phyloP scores from a whole-genome alignment of 30 jellyfish, hydroid and myxozoan genomes.

The Aurelia aurita complex sp. Pacific region DNA sequence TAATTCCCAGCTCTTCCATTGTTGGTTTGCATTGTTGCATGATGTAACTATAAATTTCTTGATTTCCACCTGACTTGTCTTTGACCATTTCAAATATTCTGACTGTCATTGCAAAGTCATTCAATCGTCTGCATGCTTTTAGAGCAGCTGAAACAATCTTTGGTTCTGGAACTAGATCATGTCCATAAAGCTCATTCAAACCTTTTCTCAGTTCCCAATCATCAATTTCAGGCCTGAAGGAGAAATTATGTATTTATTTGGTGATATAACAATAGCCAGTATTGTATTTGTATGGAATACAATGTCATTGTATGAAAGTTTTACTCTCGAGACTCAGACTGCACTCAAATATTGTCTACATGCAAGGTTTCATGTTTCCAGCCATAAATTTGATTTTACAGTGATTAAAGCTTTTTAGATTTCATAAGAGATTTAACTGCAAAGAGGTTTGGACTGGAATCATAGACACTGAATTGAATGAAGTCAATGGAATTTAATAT shows the following conservation, averaged over 20 bases:
- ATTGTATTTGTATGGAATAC: no score
- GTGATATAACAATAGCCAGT: not conserved
- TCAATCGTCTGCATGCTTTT: constrained; percentile 90
- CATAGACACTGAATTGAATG: no score
- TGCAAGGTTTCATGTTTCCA: no score
- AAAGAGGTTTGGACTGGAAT: no score
- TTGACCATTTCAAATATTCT: constrained; percentile 90
- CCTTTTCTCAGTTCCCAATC: constrained; percentile 97
- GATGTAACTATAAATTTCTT: constrained; percentile 78
- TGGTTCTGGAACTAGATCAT: constrained; percentile 98
- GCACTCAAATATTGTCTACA: no score
- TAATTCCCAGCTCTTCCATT: constrained; percentile 86
- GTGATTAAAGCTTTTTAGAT: no score
- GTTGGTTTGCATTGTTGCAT: constrained; percentile 88
- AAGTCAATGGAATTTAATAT: no score
- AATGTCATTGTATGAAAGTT: no score
- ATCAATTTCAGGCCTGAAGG: constrained; percentile 77
- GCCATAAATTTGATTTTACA: no score
- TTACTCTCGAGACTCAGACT: no score
- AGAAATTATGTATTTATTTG: not conserved
- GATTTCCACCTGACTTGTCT: constrained; percentile 74
- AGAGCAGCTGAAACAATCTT: constrained; percentile 91
- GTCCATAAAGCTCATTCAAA: constrained; percentile 88
- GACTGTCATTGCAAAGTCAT: constrained; percentile 89
- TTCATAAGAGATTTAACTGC: no score